Conservation (phyloP, 1,140 invertebrate species). For the Neodiprion lecontei region DNA sequence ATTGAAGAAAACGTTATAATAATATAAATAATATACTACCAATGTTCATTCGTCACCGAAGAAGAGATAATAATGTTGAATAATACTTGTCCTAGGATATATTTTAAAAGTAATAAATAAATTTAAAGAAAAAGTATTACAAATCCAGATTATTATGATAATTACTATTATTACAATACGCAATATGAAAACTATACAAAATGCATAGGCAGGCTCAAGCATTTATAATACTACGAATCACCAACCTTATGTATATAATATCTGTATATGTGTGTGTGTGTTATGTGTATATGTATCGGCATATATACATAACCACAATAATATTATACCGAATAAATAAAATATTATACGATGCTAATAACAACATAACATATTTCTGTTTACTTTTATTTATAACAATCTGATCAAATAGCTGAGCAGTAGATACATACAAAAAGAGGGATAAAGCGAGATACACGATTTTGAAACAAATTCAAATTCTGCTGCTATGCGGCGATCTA, state of each 20-base stretch:
- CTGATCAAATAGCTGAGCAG: too few species aligned
- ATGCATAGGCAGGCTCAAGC: slow-evolving; percentile 40
- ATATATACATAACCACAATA: neutral
- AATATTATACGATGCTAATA: slow-evolving; percentile 1
- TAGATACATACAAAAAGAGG: too few species aligned
- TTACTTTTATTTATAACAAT: too few species aligned
- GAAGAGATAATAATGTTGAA: slow-evolving; percentile 31
- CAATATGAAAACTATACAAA: slow-evolving; percentile 25
- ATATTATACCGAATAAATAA: neutral
- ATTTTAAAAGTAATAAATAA: slow-evolving; percentile 44
- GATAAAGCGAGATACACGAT: too few species aligned
- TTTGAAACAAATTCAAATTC: too few species aligned
- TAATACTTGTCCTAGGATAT: slow-evolving; percentile 46
- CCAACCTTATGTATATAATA: neutral
- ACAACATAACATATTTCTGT: neutral
- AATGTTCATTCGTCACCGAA: slow-evolving; percentile 15
- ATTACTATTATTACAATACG: slow-evolving; percentile 1
- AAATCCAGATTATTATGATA: slow-evolving; percentile 5
- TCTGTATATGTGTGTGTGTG: slow-evolving; percentile 2
- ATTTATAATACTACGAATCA: slow-evolving; percentile 27
- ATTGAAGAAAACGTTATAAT: slow-evolving; percentile 24
- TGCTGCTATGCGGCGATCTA: too few species aligned
- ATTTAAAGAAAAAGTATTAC: slow-evolving; percentile 24
- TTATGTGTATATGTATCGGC: neutral
- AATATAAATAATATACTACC: neutral